A percentile compares a stretch with the other conserved stretches of the same genome.
These are phyloP conservation scores for Hemithea aestivaria DNA, from an alignment of 2,888 invertebrate genomes.

Conservation along the genomic window DNA sequence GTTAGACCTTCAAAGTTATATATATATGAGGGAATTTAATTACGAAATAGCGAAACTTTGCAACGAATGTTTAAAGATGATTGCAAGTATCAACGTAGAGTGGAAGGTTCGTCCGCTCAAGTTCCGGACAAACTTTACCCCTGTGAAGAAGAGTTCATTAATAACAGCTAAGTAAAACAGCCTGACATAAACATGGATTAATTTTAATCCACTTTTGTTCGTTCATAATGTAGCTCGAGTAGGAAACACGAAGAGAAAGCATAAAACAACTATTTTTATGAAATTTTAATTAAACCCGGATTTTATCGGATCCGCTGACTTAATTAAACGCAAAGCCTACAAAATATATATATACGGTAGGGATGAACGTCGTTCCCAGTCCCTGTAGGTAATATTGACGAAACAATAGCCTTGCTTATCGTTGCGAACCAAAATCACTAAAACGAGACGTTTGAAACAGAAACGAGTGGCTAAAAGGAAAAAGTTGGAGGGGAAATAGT, in stretches of 20 bases:
- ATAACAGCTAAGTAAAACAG: constrained; percentile 27
- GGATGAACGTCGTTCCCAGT: no score
- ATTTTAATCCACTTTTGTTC: constrained; percentile 12
- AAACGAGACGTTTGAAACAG: constrained; percentile 23
- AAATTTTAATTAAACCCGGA: constrained; percentile 6
- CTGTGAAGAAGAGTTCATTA: constrained; percentile 29
- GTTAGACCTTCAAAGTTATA: no score
- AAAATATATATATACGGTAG: not conserved
- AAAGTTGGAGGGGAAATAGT: constrained; percentile 34
- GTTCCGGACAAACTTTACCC: constrained; percentile 24
- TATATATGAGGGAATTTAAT: no score
- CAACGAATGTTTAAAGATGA: constrained; percentile 3
- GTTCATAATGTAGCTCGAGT: constrained; percentile 6
- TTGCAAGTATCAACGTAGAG: constrained; percentile 3
- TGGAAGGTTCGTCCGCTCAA: not conserved
- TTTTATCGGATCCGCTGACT: not conserved
- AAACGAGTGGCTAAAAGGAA: constrained; percentile 38
- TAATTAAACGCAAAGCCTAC: constrained; percentile 7
- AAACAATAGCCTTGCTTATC: constrained; percentile 20
- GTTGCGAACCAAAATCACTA: constrained; percentile 26
- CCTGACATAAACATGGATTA: constrained; percentile 15
- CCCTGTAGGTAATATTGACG: constrained; percentile 9
- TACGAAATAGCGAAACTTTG: no score
- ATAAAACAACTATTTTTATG: constrained; percentile 4
- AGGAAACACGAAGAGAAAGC: constrained; percentile 1